These are phyloP conservation scores for Meloe dianella DNA, from an alignment of 2,888 invertebrate genomes.

Conservation along the genomic window DNA sequence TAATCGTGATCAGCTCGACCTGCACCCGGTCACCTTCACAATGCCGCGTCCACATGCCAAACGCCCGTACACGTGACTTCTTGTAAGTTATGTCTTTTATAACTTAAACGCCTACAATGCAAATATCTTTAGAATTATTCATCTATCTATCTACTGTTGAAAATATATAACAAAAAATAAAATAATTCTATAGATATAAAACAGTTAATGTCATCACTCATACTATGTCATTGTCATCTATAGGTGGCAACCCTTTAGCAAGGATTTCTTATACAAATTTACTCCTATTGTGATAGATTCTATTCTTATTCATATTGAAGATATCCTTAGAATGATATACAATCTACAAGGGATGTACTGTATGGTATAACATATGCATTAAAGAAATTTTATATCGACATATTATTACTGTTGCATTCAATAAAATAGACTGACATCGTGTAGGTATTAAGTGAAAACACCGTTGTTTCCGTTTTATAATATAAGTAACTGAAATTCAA, in stretches of 20 bases:
- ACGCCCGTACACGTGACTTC: conserved; percentile 49
- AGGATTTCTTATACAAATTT: conserved; percentile 54
- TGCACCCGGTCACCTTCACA: conserved; percentile 58
- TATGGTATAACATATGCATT: conserved; percentile 44
- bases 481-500: background rate
- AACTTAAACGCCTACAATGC: conserved; percentile 13
- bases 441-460: conserved; percentile 5
- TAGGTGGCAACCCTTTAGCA: conserved; percentile 41
- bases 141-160: background rate
- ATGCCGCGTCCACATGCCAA: conserved; percentile 55
- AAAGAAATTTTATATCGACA: conserved; percentile 40
- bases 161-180: background rate
- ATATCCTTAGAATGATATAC: conserved; percentile 46
- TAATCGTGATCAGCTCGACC: conserved; percentile 53
- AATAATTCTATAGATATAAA: conserved; percentile 15
- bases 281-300: conserved; percentile 48
- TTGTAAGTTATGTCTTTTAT: conserved; percentile 16
- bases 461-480: conserved; percentile 34
- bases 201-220: conserved; percentile 53
- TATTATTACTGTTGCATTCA: conserved; percentile 40
- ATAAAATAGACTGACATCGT: conserved; percentile 30
- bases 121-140: conserved; percentile 12
- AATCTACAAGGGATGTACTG: conserved; percentile 33
- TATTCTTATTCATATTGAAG: conserved; percentile 50
- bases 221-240: conserved; percentile 37